Percentiles rank a stretch among this genome's conserved stretches.
Evolutionary conservation across 2,797 vertebrate genomes (phyloP).

Genomic region (Arctocebus calabarensis): DNA sequence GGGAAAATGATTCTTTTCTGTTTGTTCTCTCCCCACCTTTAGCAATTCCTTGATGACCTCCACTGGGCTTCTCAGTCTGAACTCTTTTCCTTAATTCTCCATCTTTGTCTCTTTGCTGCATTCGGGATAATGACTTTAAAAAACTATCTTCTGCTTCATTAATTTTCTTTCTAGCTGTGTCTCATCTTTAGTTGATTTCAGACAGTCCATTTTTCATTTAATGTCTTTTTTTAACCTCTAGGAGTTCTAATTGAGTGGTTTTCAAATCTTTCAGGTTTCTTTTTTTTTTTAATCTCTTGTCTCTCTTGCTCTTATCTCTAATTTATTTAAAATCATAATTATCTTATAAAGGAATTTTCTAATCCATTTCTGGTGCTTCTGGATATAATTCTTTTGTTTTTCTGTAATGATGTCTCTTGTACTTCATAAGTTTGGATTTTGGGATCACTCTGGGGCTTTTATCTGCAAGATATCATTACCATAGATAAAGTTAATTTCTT

Average conservation of each 20-base stretch:
- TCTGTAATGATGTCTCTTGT: neutral
- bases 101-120: neutral
- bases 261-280: neutral
- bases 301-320: neutral
- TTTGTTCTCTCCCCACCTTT: neutral
- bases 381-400: neutral
- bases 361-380: neutral
- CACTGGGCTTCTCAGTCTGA: neutral
- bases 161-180: conserved; percentile 53
- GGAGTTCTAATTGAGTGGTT: neutral
- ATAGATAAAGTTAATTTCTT: neutral
- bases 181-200: neutral
- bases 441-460: neutral
- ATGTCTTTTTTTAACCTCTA: neutral
- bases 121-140: neutral
- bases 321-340: conserved; percentile 24
- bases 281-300: neutral
- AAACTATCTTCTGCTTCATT: conserved; percentile 21
- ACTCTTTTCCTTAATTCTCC: neutral
- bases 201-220: neutral
- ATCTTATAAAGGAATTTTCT: neutral
- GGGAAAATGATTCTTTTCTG: neutral
- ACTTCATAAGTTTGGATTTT: neutral
- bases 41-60: neutral
- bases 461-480: neutral